Evolutionary conservation across 2,888 invertebrate species (phyloP).

Genomic region (Eledona agricola): DNA sequence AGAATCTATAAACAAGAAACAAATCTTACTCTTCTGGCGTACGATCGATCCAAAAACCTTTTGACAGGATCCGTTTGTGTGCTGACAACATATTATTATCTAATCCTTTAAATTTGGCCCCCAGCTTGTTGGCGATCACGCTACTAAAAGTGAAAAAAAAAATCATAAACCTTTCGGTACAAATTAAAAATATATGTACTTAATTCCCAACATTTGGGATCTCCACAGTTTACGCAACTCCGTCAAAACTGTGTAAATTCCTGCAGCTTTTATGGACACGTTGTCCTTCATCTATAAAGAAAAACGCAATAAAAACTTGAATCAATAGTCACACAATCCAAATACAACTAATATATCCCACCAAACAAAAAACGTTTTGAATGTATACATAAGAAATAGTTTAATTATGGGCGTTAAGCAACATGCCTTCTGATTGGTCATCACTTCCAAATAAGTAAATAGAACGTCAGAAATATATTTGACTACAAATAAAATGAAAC

Average conservation of each 20-base stretch:
- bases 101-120: constrained; percentile 39
- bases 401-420: not conserved
- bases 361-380: not conserved
- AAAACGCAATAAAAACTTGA: not conserved
- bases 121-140: constrained; percentile 41
- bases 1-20: not conserved
- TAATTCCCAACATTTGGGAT: constrained; percentile 36
- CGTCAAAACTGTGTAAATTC: constrained; percentile 36
- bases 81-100: constrained; percentile 46
- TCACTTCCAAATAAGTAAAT: too few relatives aligned
- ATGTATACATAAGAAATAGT: constrained; percentile 1
- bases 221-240: constrained; percentile 32
- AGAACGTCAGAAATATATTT: too few relatives aligned
- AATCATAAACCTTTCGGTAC: not conserved
- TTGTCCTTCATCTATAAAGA: constrained; percentile 36
- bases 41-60: constrained; percentile 57
- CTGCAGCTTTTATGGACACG: constrained; percentile 36
- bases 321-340: not conserved
- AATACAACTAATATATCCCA: constrained; percentile 1
- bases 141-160: constrained; percentile 35
- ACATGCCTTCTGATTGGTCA: too few relatives aligned
- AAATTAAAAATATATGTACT: constrained; percentile 13
- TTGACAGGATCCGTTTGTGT: constrained; percentile 54
- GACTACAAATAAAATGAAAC: too few relatives aligned
- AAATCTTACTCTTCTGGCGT: constrained; percentile 52